Evolutionary conservation across 2,113 vertebrate species (phyloP).

Genomic region (Xenotilapia leptura): DNA sequence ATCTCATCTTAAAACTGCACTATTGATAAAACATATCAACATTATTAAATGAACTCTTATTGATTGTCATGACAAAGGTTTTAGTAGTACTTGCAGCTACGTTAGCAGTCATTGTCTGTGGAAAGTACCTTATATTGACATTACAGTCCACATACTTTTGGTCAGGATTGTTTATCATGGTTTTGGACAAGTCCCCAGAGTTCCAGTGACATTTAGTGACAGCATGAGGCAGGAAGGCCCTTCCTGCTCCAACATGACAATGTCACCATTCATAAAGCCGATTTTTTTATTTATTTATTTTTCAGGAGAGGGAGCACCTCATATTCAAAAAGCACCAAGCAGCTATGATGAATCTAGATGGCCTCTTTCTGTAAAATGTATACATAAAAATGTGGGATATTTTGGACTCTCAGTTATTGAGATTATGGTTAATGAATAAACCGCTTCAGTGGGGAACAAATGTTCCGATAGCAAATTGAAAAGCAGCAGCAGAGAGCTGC

Average conservation of each 20-base stretch:
- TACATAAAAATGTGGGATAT: not conserved
- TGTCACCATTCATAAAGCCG: not conserved
- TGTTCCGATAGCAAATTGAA: not conserved
- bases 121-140: not conserved
- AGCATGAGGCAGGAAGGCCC: not conserved
- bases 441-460: not conserved
- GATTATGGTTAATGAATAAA: not conserved
- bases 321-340: not conserved
- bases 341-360: not conserved
- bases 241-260: not conserved
- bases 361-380: not conserved
- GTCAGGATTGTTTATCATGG: not conserved
- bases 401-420: not conserved
- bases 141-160: not conserved
- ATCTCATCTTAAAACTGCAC: not conserved
- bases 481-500: not conserved
- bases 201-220: not conserved
- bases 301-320: not conserved
- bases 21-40: not conserved
- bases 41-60: rapidly evolving
- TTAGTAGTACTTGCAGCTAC: not conserved
- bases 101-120: rapidly evolving
- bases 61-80: not conserved
- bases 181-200: not conserved
- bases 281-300: not conserved